These are phyloP conservation scores for Creontiades dilutus DNA, from an alignment of 2,888 invertebrate species.

Conservation along the genomic window DNA sequence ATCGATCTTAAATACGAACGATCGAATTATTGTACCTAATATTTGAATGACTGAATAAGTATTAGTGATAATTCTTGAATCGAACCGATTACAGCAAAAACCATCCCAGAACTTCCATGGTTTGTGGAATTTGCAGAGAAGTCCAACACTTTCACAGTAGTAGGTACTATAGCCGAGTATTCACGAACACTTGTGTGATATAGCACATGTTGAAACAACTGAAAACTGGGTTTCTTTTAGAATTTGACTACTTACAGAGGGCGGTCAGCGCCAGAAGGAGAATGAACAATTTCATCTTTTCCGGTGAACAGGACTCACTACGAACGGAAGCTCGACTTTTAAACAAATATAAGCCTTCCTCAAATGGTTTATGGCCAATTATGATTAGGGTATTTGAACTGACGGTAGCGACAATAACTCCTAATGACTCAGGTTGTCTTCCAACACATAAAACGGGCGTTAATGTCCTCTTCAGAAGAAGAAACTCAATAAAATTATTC, in stretches of 20 bases:
- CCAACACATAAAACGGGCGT: not conserved
- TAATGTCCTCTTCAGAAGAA: slow-evolving; percentile 23
- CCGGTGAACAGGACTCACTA: slow-evolving; percentile 39
- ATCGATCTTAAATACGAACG: too few relatives aligned
- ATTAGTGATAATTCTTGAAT: not conserved
- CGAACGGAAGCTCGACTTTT: slow-evolving; percentile 36
- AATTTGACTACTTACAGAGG: slow-evolving; percentile 23
- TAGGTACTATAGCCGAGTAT: not conserved
- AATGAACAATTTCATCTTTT: slow-evolving; percentile 39
- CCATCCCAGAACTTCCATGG: not conserved
- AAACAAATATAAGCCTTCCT: slow-evolving; percentile 10
- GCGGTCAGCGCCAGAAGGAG: slow-evolving; percentile 40
- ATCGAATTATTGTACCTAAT: too few relatives aligned
- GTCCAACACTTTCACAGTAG: slow-evolving; percentile 24
- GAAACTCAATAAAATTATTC: slow-evolving; percentile 32
- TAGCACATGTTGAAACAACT: not conserved
- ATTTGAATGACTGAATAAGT: too few relatives aligned
- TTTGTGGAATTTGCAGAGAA: not conserved
- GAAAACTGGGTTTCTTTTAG: not conserved
- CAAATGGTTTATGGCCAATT: slow-evolving; percentile 29
- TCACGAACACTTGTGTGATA: not conserved
- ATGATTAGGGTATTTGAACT: slow-evolving; percentile 27
- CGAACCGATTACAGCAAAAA: not conserved
- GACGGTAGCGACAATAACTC: not conserved
- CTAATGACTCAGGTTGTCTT: slow-evolving; percentile 11